Conservation (phyloP, 2,888 invertebrate genomes). For the Priocnemis perturbator region DNA sequence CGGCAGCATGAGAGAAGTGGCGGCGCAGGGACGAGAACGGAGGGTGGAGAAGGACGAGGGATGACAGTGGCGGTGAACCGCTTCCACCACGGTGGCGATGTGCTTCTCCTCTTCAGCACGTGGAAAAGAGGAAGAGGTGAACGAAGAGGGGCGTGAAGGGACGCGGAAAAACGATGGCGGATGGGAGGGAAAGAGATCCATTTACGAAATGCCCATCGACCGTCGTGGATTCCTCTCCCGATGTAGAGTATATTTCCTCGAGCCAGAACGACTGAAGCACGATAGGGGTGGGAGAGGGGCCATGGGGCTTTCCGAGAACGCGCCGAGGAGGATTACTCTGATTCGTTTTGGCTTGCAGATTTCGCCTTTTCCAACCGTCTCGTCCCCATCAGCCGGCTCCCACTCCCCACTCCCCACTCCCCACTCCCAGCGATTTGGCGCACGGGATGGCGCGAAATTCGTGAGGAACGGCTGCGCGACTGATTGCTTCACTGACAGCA, state of each 20-base stretch:
- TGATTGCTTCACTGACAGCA: too few species aligned
- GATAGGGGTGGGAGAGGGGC: conserved; percentile 23
- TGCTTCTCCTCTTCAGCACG: conserved; percentile 22
- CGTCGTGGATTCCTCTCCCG: conserved; percentile 55
- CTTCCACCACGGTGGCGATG: conserved; percentile 40
- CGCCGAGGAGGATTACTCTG: conserved; percentile 71
- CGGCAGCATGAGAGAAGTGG: conserved; percentile 31
- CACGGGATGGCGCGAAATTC: conserved; percentile 10
- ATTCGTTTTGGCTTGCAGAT: conserved; percentile 75
- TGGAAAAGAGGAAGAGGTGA: conserved; percentile 17
- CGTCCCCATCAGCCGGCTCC: conserved; percentile 30
- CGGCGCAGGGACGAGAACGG: conserved; percentile 19
- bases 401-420: too few species aligned
- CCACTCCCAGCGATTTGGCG: too few species aligned
- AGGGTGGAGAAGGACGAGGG: conserved; percentile 17
- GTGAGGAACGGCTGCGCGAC: conserved; percentile 15
- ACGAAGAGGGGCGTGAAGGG: conserved; percentile 8
- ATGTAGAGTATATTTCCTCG: conserved; percentile 42
- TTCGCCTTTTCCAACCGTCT: conserved; percentile 58
- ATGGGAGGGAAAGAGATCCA: conserved; percentile 62
- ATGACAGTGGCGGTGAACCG: conserved; percentile 51
- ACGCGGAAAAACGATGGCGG: neutral
- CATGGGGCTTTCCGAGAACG: conserved; percentile 67
- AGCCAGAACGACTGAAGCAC: conserved; percentile 18
- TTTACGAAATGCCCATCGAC: conserved; percentile 74